Percentiles rank a stretch among this genome's conserved stretches.
phyloP scores from a whole-genome alignment of 2,113 vertebrate genomes.

The Dipodomys stephensi region DNA sequence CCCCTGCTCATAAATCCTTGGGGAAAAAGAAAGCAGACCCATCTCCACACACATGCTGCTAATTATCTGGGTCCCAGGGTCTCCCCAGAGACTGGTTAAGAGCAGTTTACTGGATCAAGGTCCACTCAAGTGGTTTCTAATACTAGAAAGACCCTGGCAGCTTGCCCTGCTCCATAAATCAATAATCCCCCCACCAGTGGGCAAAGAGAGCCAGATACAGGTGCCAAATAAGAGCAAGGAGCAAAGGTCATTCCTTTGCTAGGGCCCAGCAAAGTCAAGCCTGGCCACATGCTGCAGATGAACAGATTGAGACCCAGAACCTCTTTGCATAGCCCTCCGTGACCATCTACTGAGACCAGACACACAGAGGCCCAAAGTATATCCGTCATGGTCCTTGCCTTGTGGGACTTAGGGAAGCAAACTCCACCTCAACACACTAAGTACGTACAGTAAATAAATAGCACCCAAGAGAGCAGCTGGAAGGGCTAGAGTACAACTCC shows the following conservation, averaged over 20 bases:
- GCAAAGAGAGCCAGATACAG: not conserved
- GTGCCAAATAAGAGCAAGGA: not conserved
- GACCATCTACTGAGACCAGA: too few relatives aligned
- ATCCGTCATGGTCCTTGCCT: not conserved
- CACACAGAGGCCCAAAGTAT: not conserved
- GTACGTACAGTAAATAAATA: not conserved
- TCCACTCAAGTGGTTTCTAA: slow-evolving; percentile 22
- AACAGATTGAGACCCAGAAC: not conserved
- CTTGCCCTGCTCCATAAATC: not conserved
- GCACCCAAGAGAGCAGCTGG: not conserved
- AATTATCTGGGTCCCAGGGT: not conserved
- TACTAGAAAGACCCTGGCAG: not conserved
- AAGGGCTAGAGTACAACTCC: not conserved
- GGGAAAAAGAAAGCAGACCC: slow-evolving; percentile 21
- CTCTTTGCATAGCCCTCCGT: not conserved
- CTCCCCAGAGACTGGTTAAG: slow-evolving; percentile 44
- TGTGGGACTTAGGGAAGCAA: not conserved
- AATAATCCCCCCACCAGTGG: not conserved
- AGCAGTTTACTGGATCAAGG: slow-evolving; percentile 29
- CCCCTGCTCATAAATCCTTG: slow-evolving; percentile 77
- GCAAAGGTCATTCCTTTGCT: not conserved
- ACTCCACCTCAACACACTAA: not conserved
- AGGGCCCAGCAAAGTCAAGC: not conserved
- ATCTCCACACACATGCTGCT: slow-evolving; percentile 48
- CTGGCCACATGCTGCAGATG: not conserved